A percentile compares a stretch with the other conserved stretches of the same genome.
These are phyloP conservation scores for Tolypeutes matacus DNA, from an alignment of 2,797 vertebrate genomes.

Conservation along the genomic window DNA sequence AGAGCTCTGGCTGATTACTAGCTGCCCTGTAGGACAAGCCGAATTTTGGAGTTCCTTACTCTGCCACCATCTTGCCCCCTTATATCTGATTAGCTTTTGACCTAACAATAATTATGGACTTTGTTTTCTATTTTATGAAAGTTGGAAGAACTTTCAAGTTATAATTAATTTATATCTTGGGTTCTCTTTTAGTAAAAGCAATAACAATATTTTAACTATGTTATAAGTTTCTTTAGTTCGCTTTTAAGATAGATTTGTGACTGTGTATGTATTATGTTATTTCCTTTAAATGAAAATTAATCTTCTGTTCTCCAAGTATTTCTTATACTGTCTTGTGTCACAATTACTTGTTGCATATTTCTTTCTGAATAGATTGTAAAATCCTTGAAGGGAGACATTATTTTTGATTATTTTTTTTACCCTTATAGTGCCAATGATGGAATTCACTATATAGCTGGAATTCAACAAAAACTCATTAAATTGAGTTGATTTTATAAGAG, in stretches of 20 bases:
- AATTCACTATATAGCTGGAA: not conserved
- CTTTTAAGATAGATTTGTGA: not conserved
- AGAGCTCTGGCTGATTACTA: no score
- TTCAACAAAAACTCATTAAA: conserved; percentile 30
- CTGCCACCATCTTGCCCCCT: no score
- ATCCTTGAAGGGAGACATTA: not conserved
- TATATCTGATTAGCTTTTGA: not conserved
- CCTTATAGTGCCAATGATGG: not conserved
- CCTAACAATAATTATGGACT: not conserved
- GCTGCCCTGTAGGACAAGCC: no score
- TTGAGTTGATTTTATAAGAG: not conserved
- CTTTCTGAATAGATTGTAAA: conserved; percentile 11
- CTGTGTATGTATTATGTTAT: not conserved
- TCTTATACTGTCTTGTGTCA: not conserved
- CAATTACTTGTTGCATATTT: conserved; percentile 54
- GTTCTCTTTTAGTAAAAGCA: conserved; percentile 44
- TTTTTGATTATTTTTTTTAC: conserved; percentile 25
- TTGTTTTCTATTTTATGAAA: conserved; percentile 50
- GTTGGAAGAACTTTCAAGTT: conserved; percentile 50
- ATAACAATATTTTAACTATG: not conserved
- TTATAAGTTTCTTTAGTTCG: not conserved
- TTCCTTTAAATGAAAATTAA: conserved; percentile 47
- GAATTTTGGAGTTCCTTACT: no score
- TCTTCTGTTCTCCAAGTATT: not conserved
- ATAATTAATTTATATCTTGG: conserved; percentile 47